phyloP scores from a whole-genome alignment of 2,113 vertebrate species.

The Toxotes chatareus region DNA sequence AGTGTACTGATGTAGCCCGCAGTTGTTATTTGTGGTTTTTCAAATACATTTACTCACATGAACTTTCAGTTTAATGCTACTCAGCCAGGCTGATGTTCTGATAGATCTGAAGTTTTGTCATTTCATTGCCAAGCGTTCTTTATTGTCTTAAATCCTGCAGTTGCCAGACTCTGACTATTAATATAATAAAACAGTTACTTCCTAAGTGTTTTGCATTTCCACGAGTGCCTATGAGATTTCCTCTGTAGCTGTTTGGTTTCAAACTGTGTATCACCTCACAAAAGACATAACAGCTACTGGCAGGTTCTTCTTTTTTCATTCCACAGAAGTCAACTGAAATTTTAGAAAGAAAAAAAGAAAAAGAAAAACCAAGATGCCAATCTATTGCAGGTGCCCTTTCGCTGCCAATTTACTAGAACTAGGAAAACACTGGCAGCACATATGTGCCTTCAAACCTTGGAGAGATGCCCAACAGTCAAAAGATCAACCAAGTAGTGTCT shows the following conservation, averaged over 20 bases:
- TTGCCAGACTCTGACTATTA: no score
- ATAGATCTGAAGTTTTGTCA: background rate
- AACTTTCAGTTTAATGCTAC: background rate
- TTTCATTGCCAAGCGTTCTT: background rate
- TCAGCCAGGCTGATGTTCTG: no score
- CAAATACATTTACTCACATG: background rate
- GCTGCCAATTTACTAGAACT: slow-evolving; percentile 29
- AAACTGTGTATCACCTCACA: background rate
- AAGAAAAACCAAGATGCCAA: slow-evolving; percentile 26
- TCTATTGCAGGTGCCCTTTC: slow-evolving; percentile 55
- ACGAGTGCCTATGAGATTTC: background rate
- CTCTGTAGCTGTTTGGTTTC: background rate
- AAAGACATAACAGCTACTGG: background rate
- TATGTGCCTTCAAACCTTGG: slow-evolving; percentile 47
- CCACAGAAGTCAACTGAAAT: slow-evolving; percentile 35
- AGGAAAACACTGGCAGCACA: slow-evolving; percentile 22
- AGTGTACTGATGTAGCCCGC: background rate
- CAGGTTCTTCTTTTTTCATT: background rate
- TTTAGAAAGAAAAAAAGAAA: background rate
- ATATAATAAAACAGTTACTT: background rate
- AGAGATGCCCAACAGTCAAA: slow-evolving; percentile 55
- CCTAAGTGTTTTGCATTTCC: background rate
- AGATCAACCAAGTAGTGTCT: slow-evolving; percentile 47
- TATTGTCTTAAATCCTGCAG: background rate
- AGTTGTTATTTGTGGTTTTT: background rate